Evolutionary conservation across 1,140 invertebrate genomes (phyloP).

Genomic region (Zaprionus gabonicus): DNA sequence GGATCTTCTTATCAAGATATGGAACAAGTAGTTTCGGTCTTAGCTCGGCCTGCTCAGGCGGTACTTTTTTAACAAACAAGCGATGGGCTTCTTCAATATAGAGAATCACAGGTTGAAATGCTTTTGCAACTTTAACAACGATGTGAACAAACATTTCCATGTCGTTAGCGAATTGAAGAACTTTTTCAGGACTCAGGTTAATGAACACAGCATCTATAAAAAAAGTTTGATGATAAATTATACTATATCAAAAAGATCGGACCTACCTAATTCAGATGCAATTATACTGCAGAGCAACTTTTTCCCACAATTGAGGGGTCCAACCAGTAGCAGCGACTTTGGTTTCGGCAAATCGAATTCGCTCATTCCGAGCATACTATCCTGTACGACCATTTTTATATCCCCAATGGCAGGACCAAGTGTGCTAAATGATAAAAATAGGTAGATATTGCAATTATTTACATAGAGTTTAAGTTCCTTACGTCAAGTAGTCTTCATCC

Average conservation of each 20-base stretch:
- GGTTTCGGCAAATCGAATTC: conserved; percentile 89
- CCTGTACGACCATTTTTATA: conserved; percentile 85
- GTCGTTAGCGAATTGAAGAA: conserved; percentile 91
- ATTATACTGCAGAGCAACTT: conserved; percentile 91
- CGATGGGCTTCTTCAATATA: conserved; percentile 92
- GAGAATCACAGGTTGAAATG: conserved; percentile 92
- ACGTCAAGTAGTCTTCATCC: conserved; percentile 73
- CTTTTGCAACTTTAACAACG: conserved; percentile 85
- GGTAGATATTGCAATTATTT: background rate
- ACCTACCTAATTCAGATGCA: conserved; percentile 89
- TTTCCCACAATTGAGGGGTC: conserved; percentile 91
- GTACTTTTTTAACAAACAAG: conserved; percentile 91
- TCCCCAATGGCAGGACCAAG: conserved; percentile 87
- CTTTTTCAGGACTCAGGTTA: conserved; percentile 91
- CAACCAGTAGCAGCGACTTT: conserved; percentile 90
- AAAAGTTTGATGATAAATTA: background rate
- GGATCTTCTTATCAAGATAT: conserved; percentile 86
- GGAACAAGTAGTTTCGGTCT: conserved; percentile 87
- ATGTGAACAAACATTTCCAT: conserved; percentile 83
- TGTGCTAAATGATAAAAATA: conserved; percentile 84
- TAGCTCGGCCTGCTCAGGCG: conserved; percentile 45
- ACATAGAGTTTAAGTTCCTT: conserved; percentile 18
- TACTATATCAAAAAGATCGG: background rate
- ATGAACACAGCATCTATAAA: conserved; percentile 89
- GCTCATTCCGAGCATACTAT: conserved; percentile 85